Conservation (phyloP, 2,113 vertebrate genomes). For the Rhineura floridana region DNA sequence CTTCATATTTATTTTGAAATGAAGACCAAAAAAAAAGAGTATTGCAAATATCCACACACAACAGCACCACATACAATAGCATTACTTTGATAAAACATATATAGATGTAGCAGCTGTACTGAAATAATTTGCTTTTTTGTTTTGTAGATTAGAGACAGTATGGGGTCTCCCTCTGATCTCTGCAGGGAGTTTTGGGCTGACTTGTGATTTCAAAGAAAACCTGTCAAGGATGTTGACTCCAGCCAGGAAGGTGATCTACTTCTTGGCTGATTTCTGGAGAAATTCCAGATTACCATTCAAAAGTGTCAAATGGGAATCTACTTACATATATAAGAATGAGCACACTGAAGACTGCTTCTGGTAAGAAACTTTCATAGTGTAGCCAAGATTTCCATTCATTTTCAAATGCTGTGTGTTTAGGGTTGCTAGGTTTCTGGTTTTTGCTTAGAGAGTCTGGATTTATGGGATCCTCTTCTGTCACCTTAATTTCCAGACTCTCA, state of each 20-base stretch:
- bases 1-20: slow-evolving; percentile 29
- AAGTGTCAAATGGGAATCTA: slow-evolving; percentile 71
- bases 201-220: slow-evolving; percentile 90
- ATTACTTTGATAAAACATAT: slow-evolving; percentile 14
- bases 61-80: too few relatives aligned
- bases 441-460: too few relatives aligned
- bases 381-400: background rate
- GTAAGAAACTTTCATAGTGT: slow-evolving; percentile 72
- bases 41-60: accelerated
- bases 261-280: slow-evolving; percentile 83
- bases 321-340: slow-evolving; percentile 84
- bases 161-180: slow-evolving; percentile 90
- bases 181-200: slow-evolving; percentile 93
- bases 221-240: slow-evolving; percentile 91
- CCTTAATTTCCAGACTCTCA: too few relatives aligned
- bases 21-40: background rate
- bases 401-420: background rate
- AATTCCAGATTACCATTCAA: slow-evolving; percentile 69
- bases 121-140: slow-evolving; percentile 60
- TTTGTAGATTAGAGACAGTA: slow-evolving; percentile 78
- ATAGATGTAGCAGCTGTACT: background rate
- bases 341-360: slow-evolving; percentile 89
- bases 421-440: too few relatives aligned
- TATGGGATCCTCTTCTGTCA: too few relatives aligned
- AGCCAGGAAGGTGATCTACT: slow-evolving; percentile 86